These are phyloP conservation scores for Dusona sp. DNA, from an alignment of 2,888 invertebrate species.

Conservation along the genomic window DNA sequence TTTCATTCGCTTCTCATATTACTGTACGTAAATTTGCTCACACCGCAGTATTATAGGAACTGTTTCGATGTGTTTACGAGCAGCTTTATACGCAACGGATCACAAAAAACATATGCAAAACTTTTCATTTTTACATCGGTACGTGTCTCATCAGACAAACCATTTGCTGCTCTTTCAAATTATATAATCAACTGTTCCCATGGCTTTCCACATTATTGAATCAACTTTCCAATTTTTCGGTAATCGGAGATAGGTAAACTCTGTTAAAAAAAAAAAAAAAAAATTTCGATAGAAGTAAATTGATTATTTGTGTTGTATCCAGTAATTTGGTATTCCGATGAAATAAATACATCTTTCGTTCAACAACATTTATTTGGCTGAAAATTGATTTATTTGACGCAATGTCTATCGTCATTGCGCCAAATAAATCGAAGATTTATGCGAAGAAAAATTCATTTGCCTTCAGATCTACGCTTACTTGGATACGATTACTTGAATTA, in stretches of 20 bases:
- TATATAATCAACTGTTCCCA: background rate
- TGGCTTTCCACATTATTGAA: background rate
- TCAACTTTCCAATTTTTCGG: background rate
- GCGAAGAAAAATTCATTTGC: no score
- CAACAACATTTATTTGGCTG: no score
- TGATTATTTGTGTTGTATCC: no score
- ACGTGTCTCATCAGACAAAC: background rate
- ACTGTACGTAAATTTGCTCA: conserved; percentile 25
- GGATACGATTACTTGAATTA: no score
- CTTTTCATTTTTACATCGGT: background rate
- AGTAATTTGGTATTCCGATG: no score
- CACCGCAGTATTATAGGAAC: conserved; percentile 15
- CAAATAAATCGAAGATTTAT: no score
- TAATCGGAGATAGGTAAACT: background rate
- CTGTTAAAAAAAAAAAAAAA: no score
- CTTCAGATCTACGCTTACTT: no score
- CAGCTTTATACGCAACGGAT: background rate
- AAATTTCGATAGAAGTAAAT: no score
- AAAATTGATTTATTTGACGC: no score
- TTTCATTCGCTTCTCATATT: conserved; percentile 38
- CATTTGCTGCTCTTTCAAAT: background rate
- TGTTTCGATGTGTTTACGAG: conserved; percentile 10
- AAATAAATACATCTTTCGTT: no score
- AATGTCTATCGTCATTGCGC: no score
- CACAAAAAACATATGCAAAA: background rate